Evolutionary conservation across 2,888 invertebrate species (phyloP), one percentile per base, ranked within the genome.

Genomic region (Cephonodes hylas): DNA sequence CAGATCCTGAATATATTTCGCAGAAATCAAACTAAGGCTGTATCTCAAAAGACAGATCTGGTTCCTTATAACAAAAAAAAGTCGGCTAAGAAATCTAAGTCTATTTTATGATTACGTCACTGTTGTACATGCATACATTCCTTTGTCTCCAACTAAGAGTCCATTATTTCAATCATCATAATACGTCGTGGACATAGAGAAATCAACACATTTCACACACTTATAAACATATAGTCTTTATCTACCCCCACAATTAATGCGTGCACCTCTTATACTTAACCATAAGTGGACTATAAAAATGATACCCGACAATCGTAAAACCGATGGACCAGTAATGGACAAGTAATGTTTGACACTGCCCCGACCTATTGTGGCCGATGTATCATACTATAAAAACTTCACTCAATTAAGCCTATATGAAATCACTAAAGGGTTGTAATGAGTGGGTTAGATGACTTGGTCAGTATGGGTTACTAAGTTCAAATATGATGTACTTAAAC

Each of bases 251-350:
- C 65, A 67, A 69, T 73, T 69, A 71, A 65, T 64, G 64, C 63
- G 66, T 66, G 66, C 62, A 70, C 68, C 67, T 70, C 72, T 65
- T 66, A 72, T 81, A 77, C 83, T 82, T n/a, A n/a, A 84, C 78
- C 80, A 80, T 86, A 82, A 85, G 83, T 84, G 83, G 74, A 58
- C 70, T 76, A 81, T 87, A 85, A 85, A 84, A 81, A 66, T 67
- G 72, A 66, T 66, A 68, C 38, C n/a, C n/a, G 67, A 62, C 69
- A 66, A 65, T 77, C 79, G 73, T 80, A 80, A 79, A 79, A 71
- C 68, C 72, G 61, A 65, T 64, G 66, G 61, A 64, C 61, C 22
- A 62, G 66, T 65, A 68, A 67, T 64, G 64, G 60, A 57, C 64
- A 59, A 66, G 63, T 63, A 61, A 46, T 59, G 58, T 18, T 61